phyloP scores from a whole-genome alignment of 2,888 invertebrate species.

The Nasonia oneida region DNA sequence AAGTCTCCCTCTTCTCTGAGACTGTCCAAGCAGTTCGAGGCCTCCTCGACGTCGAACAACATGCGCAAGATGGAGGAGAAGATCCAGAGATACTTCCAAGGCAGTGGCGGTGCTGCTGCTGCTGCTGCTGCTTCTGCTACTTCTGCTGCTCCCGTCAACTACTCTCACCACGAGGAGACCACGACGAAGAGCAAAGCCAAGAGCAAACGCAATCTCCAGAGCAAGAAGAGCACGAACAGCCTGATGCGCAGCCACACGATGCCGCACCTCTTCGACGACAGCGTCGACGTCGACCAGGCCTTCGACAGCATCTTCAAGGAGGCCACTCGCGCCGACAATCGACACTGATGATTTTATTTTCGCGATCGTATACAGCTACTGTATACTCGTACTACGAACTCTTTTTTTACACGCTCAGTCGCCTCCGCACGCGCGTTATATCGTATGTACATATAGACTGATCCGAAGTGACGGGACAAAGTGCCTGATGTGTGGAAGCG shows the following conservation, averaged over 20 bases:
- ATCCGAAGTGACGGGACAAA: too few species aligned
- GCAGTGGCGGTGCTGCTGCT: constrained; percentile 15
- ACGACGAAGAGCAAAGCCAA: constrained; percentile 56
- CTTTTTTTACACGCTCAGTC: too few species aligned
- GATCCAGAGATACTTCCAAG: constrained; percentile 76
- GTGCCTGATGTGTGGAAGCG: background rate
- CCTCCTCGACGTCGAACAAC: constrained; percentile 76
- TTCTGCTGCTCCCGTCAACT: background rate
- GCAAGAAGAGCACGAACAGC: constrained; percentile 76
- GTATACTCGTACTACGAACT: too few species aligned
- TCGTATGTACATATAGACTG: too few species aligned
- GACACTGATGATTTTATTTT: constrained; percentile 57
- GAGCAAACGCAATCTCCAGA: constrained; percentile 33
- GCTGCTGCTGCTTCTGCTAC: too few species aligned
- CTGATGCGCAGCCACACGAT: constrained; percentile 88
- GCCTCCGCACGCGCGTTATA: too few species aligned
- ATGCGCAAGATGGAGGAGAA: constrained; percentile 77
- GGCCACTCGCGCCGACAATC: constrained; percentile 71
- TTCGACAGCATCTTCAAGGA: constrained; percentile 90
- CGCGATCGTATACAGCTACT: too few species aligned
- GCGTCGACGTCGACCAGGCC: constrained; percentile 91
- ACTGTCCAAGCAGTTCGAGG: constrained; percentile 90
- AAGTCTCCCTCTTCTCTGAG: constrained; percentile 88
- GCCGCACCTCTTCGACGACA: constrained; percentile 88
- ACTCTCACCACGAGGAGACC: constrained; percentile 65